Evolutionary conservation across 2,888 invertebrate genomes (phyloP).

Genomic region (Xestia sexstrigata): DNA sequence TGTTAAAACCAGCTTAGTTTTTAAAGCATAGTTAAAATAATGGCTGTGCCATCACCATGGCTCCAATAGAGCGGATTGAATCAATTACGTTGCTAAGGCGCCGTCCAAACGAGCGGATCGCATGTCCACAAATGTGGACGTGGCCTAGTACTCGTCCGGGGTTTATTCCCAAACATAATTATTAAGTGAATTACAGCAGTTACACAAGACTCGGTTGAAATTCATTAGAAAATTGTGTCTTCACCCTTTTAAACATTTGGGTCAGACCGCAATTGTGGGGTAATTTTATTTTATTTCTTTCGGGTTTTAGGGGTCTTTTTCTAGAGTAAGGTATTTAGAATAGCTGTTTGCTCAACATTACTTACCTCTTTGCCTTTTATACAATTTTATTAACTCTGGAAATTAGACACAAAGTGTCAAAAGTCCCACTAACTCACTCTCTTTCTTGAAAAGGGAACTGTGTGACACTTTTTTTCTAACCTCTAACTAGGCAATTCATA

Average conservation of each 20-base stretch:
- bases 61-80: constrained; percentile 67
- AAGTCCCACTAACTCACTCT: neutral
- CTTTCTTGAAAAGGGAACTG: neutral
- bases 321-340: neutral
- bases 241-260: constrained; percentile 51
- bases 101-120: constrained; percentile 76
- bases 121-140: constrained; percentile 73
- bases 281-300: constrained; percentile 22
- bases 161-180: constrained; percentile 68
- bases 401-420: neutral
- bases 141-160: constrained; percentile 61
- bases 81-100: constrained; percentile 69
- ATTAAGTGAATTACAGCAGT: constrained; percentile 66
- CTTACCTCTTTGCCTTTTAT: neutral
- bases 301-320: neutral
- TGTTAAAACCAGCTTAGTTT: constrained; percentile 42
- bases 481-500: neutral
- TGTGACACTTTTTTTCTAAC: neutral
- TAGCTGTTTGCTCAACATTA: neutral
- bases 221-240: constrained; percentile 61
- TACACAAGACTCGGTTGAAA: constrained; percentile 54
- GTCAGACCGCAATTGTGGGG: constrained; percentile 28
- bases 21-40: constrained; percentile 58
- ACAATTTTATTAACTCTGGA: neutral
- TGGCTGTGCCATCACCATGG: constrained; percentile 48